Evolutionary conservation across 2,888 invertebrate genomes (phyloP), one percentile per base, ranked within the genome.

Genomic region (Prenolepis imparis): DNA sequence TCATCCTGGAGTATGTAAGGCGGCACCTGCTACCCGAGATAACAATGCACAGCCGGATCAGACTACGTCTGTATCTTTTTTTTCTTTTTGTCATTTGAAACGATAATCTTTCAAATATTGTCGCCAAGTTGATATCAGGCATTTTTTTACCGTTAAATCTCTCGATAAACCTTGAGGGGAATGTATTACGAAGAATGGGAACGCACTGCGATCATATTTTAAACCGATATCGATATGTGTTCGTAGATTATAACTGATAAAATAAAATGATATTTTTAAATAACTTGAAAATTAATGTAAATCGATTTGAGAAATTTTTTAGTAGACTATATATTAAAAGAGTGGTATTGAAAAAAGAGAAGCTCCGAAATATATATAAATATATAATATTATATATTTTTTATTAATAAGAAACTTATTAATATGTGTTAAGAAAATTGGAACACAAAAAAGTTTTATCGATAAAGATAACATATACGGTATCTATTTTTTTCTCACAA

Each of bases 21-120:
- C 78, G 89, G 90, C 90, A 91, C 90, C 90, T 90, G 90, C 90
- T 90, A 83, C 78, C 85, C 73, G 68, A 82, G 86, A 77, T 84
- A 87, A 90, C 90, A 90, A 89, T 89, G 74, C 87, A 28, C 78
- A 68, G 83, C 68, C 86, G 84, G 86, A 84, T 85, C 81, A 84
- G 84, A 68, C 89, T 39, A 66, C 70, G 39, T n/a, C 52, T 52
- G 52, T 74, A 74, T 82, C 73, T 32, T 70, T 52, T n/a, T 67
- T 48, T 44, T 21, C 39, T 83, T 83, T 84, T 87, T 87, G 83
- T 87, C 88, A 70, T 73, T 63, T 41, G 21, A 28, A 81, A 48
- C 21, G 39, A 55, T 21, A n/a, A 74, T 64, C 52, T 73, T 11
- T 61, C 12, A 68, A 59, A 70, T 78, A 18, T n/a, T 44, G 59